phyloP scores from a whole-genome alignment of 2,113 vertebrate species.

The Rafetus swinhoei region DNA sequence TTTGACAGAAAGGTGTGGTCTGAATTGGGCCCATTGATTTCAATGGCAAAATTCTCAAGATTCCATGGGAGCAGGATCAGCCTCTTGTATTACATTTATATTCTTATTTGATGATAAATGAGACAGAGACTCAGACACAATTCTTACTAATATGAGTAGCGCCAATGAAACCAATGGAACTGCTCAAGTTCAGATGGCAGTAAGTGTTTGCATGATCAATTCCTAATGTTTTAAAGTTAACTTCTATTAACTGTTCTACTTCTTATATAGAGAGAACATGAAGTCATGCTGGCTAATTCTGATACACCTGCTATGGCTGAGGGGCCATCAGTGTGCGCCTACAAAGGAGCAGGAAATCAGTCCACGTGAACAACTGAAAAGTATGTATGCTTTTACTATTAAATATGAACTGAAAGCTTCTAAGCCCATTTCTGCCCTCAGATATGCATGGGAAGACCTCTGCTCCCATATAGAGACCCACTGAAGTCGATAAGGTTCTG shows the following conservation, averaged over 20 bases:
- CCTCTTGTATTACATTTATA: background rate
- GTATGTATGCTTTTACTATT: conserved; percentile 66
- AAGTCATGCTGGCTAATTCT: conserved; percentile 73
- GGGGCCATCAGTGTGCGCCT: conserved; percentile 66
- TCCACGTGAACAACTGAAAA: conserved; percentile 76
- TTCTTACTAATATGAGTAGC: background rate
- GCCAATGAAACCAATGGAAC: background rate
- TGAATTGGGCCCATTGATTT: background rate
- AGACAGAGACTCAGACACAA: background rate
- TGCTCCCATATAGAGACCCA: background rate
- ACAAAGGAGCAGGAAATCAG: conserved; percentile 60
- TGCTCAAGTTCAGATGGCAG: background rate
- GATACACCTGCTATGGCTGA: conserved; percentile 72
- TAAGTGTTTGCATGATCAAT: background rate
- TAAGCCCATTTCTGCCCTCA: background rate
- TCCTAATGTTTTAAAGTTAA: conserved; percentile 5
- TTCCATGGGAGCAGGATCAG: background rate
- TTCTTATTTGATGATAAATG: too few species aligned
- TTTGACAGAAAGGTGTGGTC: background rate
- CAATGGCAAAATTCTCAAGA: background rate
- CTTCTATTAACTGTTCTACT: background rate
- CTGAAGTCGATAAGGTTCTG: background rate
- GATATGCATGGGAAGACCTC: background rate
- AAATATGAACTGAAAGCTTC: background rate
- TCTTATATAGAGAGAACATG: conserved; percentile 78